Percentiles rank a stretch among this genome's conserved stretches.
These are phyloP conservation scores for Phyllotreta cruciferae DNA, from an alignment of 2,888 invertebrate genomes.

Conservation along the genomic window DNA sequence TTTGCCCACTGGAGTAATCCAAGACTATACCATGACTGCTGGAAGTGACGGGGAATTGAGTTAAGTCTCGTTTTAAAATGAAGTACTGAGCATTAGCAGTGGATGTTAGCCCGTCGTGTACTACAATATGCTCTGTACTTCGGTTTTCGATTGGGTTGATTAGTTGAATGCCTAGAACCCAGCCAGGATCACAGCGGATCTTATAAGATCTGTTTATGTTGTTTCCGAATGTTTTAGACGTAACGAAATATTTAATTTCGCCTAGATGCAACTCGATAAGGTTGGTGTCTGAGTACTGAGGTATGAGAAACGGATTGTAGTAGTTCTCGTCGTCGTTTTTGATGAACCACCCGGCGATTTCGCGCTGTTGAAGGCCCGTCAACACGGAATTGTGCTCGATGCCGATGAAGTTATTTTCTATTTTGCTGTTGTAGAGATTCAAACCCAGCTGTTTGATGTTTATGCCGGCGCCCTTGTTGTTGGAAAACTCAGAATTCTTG, in stretches of 20 bases:
- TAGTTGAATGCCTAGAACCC: slow-evolving; percentile 87
- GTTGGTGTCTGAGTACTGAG: slow-evolving; percentile 64
- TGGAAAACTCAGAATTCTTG: slow-evolving; percentile 82
- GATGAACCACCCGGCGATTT: slow-evolving; percentile 91
- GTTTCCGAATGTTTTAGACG: slow-evolving; percentile 69
- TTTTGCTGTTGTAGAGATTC: slow-evolving; percentile 76
- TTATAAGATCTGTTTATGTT: slow-evolving; percentile 66
- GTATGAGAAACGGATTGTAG: slow-evolving; percentile 77
- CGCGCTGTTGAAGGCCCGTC: slow-evolving; percentile 82
- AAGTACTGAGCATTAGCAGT: slow-evolving; percentile 73
- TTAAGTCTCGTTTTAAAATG: slow-evolving; percentile 82
- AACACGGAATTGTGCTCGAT: slow-evolving; percentile 92
- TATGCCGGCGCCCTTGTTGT: slow-evolving; percentile 88
- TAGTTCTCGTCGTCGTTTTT: slow-evolving; percentile 74
- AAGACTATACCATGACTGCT: slow-evolving; percentile 81
- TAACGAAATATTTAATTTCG: slow-evolving; percentile 81
- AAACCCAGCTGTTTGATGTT: slow-evolving; percentile 88
- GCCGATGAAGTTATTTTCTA: slow-evolving; percentile 89
- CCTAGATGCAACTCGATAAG: slow-evolving; percentile 57
- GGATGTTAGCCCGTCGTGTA: slow-evolving; percentile 77
- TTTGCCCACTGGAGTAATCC: slow-evolving; percentile 79
- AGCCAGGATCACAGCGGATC: slow-evolving; percentile 79
- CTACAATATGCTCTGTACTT: slow-evolving; percentile 82
- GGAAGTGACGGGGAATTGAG: slow-evolving; percentile 89
- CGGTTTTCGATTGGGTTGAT: slow-evolving; percentile 89